Evolutionary conservation across 2,797 vertebrate genomes (phyloP).

Genomic region (Centropyge bicolor): DNA sequence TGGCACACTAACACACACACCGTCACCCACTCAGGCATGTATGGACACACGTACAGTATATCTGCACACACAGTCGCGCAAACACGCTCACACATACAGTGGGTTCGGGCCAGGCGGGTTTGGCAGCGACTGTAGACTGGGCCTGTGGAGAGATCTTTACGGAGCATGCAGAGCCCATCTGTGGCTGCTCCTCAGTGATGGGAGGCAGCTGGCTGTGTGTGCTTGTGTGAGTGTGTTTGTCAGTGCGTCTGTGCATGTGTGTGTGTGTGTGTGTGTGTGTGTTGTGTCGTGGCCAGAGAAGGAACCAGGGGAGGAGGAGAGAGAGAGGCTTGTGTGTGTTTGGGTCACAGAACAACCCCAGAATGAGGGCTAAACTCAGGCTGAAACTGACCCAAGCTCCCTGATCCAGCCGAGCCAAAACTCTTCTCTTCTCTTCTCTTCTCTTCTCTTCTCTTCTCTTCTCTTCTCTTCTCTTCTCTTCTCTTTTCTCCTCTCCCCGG

Average conservation of each 20-base stretch:
- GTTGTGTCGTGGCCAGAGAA: conserved; percentile 64
- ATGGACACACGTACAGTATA: conserved; percentile 68
- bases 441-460: background rate
- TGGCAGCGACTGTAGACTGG: conserved; percentile 80
- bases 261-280: conserved; percentile 47
- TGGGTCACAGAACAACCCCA: conserved; percentile 73
- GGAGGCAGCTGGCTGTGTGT: conserved; percentile 84
- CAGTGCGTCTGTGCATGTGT: conserved; percentile 27
- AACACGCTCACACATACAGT: conserved; percentile 64
- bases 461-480: background rate
- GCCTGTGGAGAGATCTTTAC: conserved; percentile 87
- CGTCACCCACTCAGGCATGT: conserved; percentile 62
- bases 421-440: conserved; percentile 5
- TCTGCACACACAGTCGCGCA: conserved; percentile 59
- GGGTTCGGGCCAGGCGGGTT: conserved; percentile 76
- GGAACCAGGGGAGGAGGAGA: conserved; percentile 53
- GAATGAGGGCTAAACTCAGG: conserved; percentile 72
- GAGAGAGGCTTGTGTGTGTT: conserved; percentile 67
- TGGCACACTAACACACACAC: conserved; percentile 58
- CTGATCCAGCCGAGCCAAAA: conserved; percentile 46
- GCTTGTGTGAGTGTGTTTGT: conserved; percentile 57
- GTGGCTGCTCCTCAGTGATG: conserved; percentile 82
- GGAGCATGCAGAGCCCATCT: conserved; percentile 87
- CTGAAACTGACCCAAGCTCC: conserved; percentile 71
- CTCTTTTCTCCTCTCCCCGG: background rate